Evolutionary conservation across 2,888 invertebrate species (phyloP).

Genomic region (Dromius quadrimaculatus): DNA sequence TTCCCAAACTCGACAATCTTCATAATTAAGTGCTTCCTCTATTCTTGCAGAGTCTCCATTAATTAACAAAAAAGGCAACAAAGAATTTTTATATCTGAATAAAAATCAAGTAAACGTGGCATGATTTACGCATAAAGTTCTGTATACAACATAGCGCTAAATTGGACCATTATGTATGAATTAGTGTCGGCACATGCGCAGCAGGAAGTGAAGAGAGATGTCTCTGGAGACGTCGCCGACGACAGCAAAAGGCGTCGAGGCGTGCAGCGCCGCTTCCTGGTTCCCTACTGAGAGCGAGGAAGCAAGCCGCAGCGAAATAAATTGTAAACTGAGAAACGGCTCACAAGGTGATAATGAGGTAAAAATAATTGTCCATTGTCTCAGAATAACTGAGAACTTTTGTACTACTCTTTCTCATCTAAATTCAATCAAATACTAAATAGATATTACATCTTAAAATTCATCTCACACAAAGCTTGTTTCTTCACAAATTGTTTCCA

Average conservation of each 20-base stretch:
- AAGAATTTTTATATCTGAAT: slow-evolving; percentile 34
- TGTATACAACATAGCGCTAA: slow-evolving; percentile 42
- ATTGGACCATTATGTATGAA: slow-evolving; percentile 46
- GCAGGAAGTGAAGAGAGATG: background rate
- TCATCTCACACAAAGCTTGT: background rate
- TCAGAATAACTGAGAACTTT: too few species aligned
- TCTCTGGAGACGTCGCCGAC: slow-evolving; percentile 33
- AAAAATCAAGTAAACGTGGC: slow-evolving; percentile 6
- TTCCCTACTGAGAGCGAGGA: slow-evolving; percentile 21
- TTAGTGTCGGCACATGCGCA: slow-evolving; percentile 19
- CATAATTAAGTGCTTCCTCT: slow-evolving; percentile 21
- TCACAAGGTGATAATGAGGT: too few species aligned
- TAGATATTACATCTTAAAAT: background rate
- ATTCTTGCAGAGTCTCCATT: slow-evolving; percentile 3
- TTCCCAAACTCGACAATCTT: too few species aligned
- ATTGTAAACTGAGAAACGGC: too few species aligned
- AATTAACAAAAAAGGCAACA: slow-evolving; percentile 27
- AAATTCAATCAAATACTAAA: too few species aligned
- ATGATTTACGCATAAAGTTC: slow-evolving; percentile 42
- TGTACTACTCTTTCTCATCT: too few species aligned
- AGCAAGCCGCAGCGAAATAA: too few species aligned
- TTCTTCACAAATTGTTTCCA: background rate
- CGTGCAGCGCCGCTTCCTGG: slow-evolving; percentile 27
- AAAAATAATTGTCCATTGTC: too few species aligned
- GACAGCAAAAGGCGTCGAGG: slow-evolving; percentile 27